phyloP scores from a whole-genome alignment of 2,888 invertebrate species.

The Nymphalis polychloros region DNA sequence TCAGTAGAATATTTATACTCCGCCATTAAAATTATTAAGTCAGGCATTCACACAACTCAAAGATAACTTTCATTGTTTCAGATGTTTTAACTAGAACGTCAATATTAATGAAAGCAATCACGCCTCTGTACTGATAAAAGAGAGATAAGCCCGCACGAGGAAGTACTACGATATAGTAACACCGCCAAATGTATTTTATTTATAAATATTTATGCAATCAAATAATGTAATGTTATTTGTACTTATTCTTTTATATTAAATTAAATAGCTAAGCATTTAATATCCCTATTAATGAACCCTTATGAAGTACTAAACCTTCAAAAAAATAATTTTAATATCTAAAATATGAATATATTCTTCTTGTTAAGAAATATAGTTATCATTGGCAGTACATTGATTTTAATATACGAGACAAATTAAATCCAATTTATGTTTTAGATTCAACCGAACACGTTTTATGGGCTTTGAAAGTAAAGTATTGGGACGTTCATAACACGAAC shows the following conservation, averaged over 20 bases:
- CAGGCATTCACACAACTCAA: neutral
- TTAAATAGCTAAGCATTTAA: neutral
- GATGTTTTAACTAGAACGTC: conserved; percentile 14
- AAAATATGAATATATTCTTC: no score
- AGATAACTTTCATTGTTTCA: conserved; percentile 6
- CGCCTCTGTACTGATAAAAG: conserved; percentile 53
- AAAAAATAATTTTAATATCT: no score
- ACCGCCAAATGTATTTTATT: conserved; percentile 29
- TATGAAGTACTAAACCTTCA: no score
- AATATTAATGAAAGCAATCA: conserved; percentile 47
- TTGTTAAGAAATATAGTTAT: no score
- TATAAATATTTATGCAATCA: conserved; percentile 16
- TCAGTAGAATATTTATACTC: no score
- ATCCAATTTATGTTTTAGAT: neutral
- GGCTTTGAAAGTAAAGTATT: conserved; percentile 34
- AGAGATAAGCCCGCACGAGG: conserved; percentile 65
- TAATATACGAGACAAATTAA: neutral
- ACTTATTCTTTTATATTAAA: neutral
- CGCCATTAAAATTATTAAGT: conserved; percentile 1
- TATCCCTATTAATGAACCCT: neutral
- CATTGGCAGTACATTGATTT: neutral
- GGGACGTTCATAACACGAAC: conserved; percentile 31
- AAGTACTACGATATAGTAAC: conserved; percentile 51
- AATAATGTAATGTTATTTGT: neutral
- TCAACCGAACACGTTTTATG: conserved; percentile 21